A percentile compares a stretch with the other conserved stretches of the same genome.
Evolutionary conservation across 2,888 invertebrate species (phyloP).

Genomic region (Tipula vernalis): DNA sequence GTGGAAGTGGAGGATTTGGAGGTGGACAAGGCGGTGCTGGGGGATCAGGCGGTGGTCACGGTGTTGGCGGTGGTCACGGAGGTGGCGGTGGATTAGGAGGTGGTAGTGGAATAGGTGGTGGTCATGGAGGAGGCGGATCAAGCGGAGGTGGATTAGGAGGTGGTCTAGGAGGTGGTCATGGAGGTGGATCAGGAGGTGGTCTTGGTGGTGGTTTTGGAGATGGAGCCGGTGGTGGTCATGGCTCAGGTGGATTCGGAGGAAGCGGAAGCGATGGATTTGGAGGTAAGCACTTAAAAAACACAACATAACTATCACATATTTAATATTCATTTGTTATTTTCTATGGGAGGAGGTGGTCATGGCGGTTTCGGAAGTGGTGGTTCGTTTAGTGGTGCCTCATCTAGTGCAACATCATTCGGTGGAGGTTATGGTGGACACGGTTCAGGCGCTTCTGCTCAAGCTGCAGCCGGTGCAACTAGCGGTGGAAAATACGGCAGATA

Average conservation of each 20-base stretch:
- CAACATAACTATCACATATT: not conserved
- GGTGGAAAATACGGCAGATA: not conserved
- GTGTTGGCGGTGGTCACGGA: constrained; percentile 9
- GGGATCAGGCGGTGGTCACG: not conserved
- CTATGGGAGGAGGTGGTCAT: not conserved
- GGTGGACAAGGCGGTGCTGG: not conserved
- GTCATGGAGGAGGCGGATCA: constrained; percentile 9
- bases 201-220: not conserved
- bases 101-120: constrained; percentile 9
- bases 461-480: not conserved
- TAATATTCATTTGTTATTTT: not conserved
- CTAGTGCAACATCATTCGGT: not conserved
- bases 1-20: constrained; percentile 11
- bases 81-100: constrained; percentile 14
- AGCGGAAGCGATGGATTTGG: constrained; percentile 7
- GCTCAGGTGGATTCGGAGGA: constrained; percentile 14
- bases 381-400: not conserved
- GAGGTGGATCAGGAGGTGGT: constrained; percentile 15
- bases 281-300: not conserved
- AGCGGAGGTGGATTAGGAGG: constrained; percentile 14
- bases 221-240: not conserved
- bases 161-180: constrained; percentile 13
- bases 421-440: not conserved
- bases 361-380: not conserved
- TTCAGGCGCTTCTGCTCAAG: not conserved